phyloP scores from a whole-genome alignment of 2,113 vertebrate genomes.

The Ailurus styani region DNA sequence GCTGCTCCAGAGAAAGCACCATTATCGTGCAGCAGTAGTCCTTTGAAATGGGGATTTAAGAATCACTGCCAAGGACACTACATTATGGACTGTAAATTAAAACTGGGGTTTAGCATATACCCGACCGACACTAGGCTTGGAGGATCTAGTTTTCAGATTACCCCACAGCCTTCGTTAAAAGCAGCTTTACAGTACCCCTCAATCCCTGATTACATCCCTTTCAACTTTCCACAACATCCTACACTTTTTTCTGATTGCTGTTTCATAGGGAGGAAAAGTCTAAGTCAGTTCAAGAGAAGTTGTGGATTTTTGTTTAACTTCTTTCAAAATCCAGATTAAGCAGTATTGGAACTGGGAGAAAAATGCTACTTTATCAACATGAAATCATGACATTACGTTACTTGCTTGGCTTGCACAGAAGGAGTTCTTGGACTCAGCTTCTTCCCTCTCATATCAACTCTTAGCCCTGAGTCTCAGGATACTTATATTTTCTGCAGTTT shows the following conservation, averaged over 20 bases:
- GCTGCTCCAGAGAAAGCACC: conserved; percentile 68
- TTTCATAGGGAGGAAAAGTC: neutral
- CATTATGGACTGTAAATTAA: conserved; percentile 81
- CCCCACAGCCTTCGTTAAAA: conserved; percentile 65
- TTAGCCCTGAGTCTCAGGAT: neutral
- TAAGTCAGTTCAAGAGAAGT: neutral
- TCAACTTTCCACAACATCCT: conserved; percentile 53
- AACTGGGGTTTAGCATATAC: conserved; percentile 73
- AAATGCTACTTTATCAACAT: neutral
- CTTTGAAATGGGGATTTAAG: conserved; percentile 80
- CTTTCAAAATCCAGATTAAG: conserved; percentile 32
- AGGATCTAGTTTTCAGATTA: conserved; percentile 74
- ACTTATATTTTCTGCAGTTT: neutral
- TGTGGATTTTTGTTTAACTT: conserved; percentile 16
- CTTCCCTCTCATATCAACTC: neutral
- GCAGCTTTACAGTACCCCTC: conserved; percentile 42
- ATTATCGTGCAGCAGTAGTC: conserved; percentile 73
- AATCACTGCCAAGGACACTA: conserved; percentile 79
- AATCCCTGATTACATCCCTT: neutral
- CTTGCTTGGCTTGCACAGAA: neutral
- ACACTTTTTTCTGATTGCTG: conserved; percentile 19
- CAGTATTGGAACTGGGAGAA: neutral
- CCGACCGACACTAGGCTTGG: conserved; percentile 54
- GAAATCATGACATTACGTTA: neutral
- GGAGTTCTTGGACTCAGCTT: neutral